Evolutionary conservation across 2,113 vertebrate genomes (phyloP).

Genomic region (Heteronetta atricapilla): DNA sequence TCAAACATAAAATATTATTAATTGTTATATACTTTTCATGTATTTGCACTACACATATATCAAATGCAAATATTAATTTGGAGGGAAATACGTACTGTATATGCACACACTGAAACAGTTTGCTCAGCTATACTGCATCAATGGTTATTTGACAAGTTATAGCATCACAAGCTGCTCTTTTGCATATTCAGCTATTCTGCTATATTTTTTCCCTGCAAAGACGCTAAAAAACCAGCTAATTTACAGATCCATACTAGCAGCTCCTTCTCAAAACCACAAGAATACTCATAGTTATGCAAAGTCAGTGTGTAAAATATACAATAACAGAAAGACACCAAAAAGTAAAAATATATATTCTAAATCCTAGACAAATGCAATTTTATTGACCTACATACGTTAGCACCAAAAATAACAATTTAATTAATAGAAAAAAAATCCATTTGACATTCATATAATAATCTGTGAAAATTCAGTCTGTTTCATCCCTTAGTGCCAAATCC

Average conservation of each 20-base stretch:
- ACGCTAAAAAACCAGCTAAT: constrained; percentile 36
- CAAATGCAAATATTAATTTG: constrained; percentile 69
- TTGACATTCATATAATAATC: not conserved
- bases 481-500: too few relatives aligned
- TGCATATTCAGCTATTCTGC: constrained; percentile 4
- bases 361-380: not conserved
- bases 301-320: not conserved
- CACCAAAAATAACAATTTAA: not conserved
- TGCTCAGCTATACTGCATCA: constrained; percentile 59
- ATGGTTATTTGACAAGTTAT: constrained; percentile 50
- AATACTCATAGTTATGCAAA: not conserved
- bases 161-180: constrained; percentile 37
- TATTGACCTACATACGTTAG: not conserved
- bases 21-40: constrained; percentile 61
- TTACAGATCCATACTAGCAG: not conserved
- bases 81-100: constrained; percentile 56
- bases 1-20: constrained; percentile 68
- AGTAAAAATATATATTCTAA: not conserved
- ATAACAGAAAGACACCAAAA: not conserved
- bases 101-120: constrained; percentile 69
- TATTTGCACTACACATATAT: constrained; percentile 61
- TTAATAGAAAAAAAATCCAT: not conserved
- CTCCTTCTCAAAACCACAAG: not conserved
- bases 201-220: not conserved
- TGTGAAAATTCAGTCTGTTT: not conserved